Evolutionary conservation across 2,888 invertebrate genomes (phyloP).

Genomic region (Spilarctia lutea): DNA sequence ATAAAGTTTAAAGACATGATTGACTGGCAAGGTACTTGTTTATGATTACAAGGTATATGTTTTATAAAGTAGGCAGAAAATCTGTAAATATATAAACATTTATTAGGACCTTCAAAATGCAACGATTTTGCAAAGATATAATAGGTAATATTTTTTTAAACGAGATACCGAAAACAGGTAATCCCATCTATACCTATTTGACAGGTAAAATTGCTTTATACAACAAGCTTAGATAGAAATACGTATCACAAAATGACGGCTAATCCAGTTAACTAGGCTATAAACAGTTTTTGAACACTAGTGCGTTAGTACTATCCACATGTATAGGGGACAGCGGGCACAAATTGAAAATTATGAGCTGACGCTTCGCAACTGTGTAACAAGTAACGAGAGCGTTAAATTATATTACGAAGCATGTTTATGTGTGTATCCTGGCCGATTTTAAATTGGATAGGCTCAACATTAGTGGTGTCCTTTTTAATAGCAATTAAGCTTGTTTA

Average conservation of each 20-base stretch:
- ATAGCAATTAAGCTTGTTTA: conserved; percentile 19
- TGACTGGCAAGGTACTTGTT: background rate
- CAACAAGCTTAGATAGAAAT: conserved; percentile 27
- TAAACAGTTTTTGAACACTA: conserved; percentile 68
- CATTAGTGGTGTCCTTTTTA: conserved; percentile 26
- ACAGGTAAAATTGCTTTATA: conserved; percentile 3
- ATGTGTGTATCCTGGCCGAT: conserved; percentile 41
- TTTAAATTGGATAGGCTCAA: conserved; percentile 42
- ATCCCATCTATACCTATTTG: background rate
- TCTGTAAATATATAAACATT: no score
- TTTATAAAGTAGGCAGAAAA: no score
- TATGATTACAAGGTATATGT: no score
- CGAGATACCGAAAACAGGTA: background rate
- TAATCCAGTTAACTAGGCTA: conserved; percentile 61
- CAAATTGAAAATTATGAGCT: conserved; percentile 84
- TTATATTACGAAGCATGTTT: conserved; percentile 60
- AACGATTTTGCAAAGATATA: background rate
- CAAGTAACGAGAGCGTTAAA: conserved; percentile 71
- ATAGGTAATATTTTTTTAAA: background rate
- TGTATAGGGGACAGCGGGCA: conserved; percentile 75
- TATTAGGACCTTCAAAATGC: background rate
- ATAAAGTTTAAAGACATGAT: background rate
- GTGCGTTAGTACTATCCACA: conserved; percentile 32
- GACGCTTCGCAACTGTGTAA: conserved; percentile 58
- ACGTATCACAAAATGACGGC: conserved; percentile 32